Evolutionary conservation across 1,140 invertebrate species (phyloP), one percentile per base, ranked within the genome.

Genomic region (Phthorimaea operculella): DNA sequence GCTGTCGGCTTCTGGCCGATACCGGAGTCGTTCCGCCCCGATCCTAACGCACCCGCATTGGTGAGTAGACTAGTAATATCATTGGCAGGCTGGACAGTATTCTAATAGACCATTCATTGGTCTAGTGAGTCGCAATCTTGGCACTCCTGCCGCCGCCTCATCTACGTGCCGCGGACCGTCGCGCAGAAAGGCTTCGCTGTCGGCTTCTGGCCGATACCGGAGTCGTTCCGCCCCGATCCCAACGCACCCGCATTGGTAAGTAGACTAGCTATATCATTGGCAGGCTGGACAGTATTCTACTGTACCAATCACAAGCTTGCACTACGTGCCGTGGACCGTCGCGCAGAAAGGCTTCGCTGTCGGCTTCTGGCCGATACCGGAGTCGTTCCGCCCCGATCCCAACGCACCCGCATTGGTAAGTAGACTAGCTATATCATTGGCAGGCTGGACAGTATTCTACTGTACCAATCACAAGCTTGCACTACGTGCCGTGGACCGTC

Each of bases 121-220:
- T n/a, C n/a, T n/a, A 63, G 68, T 14, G 63, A 75, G 0, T 78
- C 79, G 3, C 76, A 81, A 52, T 88, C 92, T 0, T 97, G 96
- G 96, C 93, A 96, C 65, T 93, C 90, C 42, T 96, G 93, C 77
- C 86, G 95, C 53, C 91, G 92, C 73, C 89, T 97, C 68, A 98
- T 99, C 68, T 98, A 97, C 77, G 97, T 98, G 11, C 96, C 95
- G 15, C 89, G 96, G 65, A 94, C 93, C 33, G 93, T 95, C 8
- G 82, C 88, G 6, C 95, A 96, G 75, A 98, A 96, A 75, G 95
- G 94, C 12, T 98, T 95, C 75, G 92, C 95, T 49, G 92, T 95
- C 55, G 97, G 96, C 16, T 98, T 98, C 83, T 99, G 98, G 98
- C 98, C 98, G 1, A 96, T 99, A 70, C 98, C 98, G 0, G 98